Conservation (phyloP, 2,797 vertebrate genomes). For the Pangasius macronema region DNA sequence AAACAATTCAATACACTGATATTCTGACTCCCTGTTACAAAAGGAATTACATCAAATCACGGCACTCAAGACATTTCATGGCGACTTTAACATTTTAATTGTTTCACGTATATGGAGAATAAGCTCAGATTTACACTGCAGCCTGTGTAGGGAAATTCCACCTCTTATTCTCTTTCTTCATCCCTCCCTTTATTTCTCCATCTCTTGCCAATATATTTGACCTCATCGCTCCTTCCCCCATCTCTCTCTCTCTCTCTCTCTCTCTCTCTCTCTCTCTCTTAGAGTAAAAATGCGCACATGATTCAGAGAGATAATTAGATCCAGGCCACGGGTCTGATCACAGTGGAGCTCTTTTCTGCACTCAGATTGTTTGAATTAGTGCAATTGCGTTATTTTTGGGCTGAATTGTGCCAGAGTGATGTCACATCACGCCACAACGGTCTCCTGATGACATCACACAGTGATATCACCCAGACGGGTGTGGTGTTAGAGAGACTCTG, state of each 20-base stretch:
- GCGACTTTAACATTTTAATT: neutral
- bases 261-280: neutral
- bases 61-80: neutral
- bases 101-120: neutral
- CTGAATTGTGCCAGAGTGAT: conserved; percentile 61
- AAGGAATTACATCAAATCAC: neutral
- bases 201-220: conserved; percentile 30
- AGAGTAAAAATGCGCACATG: conserved; percentile 26
- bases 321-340: conserved; percentile 25
- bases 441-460: conserved; percentile 81
- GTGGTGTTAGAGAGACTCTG: conserved; percentile 64
- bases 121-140: neutral
- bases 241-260: neutral
- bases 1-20: neutral
- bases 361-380: conserved; percentile 70
- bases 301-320: conserved; percentile 30
- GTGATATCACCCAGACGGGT: conserved; percentile 79
- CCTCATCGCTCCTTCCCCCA: neutral
- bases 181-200: conserved; percentile 27
- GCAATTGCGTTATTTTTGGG: conserved; percentile 70
- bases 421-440: conserved; percentile 71
- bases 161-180: conserved; percentile 16
- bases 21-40: neutral
- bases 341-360: conserved; percentile 20
- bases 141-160: conserved; percentile 26